phyloP scores from a whole-genome alignment of 2,888 invertebrate genomes.

The Spilosoma lubricipeda region DNA sequence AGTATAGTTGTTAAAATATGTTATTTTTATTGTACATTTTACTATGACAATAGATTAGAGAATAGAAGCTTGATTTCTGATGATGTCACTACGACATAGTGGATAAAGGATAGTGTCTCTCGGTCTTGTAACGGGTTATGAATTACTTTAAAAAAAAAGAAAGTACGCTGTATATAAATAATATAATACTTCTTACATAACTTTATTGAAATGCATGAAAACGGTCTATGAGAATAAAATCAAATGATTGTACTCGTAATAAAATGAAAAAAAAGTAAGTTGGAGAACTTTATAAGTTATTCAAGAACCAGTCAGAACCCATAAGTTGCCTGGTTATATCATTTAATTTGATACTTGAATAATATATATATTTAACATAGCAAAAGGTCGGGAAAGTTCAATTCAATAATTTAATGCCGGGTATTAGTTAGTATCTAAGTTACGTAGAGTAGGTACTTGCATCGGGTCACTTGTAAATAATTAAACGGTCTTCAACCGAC shows the following conservation, averaged over 20 bases:
- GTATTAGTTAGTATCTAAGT: not conserved
- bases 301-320: not conserved
- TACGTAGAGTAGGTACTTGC: not conserved
- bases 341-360: not conserved
- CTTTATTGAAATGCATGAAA: too few relatives aligned
- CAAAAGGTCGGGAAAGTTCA: not conserved
- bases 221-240: not conserved
- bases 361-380: not conserved
- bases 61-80: not conserved
- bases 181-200: too few relatives aligned
- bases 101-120: too few relatives aligned
- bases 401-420: not conserved
- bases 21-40: not conserved
- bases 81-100: too few relatives aligned
- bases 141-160: too few relatives aligned
- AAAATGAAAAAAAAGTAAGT: not conserved
- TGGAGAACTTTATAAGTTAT: not conserved
- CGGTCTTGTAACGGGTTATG: too few relatives aligned
- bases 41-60: not conserved
- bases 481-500: not conserved
- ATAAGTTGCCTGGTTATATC: not conserved
- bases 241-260: not conserved
- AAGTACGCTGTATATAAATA: too few relatives aligned
- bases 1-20: slow-evolving; percentile 13
- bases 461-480: not conserved